Percentiles rank a stretch among this genome's conserved stretches.
Evolutionary conservation across 1,140 invertebrate species (phyloP).

Genomic region (Diachasma alloeum): DNA sequence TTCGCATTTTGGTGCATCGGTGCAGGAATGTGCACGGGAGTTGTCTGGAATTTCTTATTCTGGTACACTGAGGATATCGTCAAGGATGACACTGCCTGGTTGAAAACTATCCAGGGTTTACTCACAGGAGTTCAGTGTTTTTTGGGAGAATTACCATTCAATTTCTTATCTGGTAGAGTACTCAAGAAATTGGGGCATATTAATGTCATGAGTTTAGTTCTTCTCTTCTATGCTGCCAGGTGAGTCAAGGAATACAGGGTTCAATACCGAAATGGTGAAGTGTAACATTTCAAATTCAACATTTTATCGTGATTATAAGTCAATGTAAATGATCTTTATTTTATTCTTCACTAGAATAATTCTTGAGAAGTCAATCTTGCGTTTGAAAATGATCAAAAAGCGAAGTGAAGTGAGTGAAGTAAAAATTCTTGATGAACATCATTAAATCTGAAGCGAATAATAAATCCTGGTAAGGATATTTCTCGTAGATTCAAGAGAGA

Average conservation of each 20-base stretch:
- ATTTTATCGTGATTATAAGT: not conserved
- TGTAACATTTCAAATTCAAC: no score
- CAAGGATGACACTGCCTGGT: constrained; percentile 57
- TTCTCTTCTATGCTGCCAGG: constrained; percentile 68
- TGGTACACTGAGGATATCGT: constrained; percentile 81
- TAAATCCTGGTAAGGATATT: no score
- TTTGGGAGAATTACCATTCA: constrained; percentile 88
- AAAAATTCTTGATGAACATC: no score
- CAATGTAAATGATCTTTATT: not conserved
- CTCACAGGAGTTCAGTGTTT: constrained; percentile 81
- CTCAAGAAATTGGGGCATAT: constrained; percentile 84
- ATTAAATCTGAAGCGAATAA: no score
- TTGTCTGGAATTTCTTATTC: constrained; percentile 90
- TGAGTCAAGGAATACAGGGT: constrained; percentile 23
- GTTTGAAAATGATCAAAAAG: not conserved
- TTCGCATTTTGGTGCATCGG: constrained; percentile 76
- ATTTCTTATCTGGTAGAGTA: constrained; percentile 84
- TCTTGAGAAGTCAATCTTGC: not conserved
- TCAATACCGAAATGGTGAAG: no score
- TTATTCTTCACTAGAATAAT: not conserved
- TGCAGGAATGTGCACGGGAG: constrained; percentile 83
- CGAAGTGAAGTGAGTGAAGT: not conserved
- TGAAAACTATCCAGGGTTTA: constrained; percentile 85
- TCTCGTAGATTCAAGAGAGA: not conserved
- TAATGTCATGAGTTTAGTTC: constrained; percentile 81